phyloP scores from a whole-genome alignment of 2,888 invertebrate genomes.

The Andrena bicolor region DNA sequence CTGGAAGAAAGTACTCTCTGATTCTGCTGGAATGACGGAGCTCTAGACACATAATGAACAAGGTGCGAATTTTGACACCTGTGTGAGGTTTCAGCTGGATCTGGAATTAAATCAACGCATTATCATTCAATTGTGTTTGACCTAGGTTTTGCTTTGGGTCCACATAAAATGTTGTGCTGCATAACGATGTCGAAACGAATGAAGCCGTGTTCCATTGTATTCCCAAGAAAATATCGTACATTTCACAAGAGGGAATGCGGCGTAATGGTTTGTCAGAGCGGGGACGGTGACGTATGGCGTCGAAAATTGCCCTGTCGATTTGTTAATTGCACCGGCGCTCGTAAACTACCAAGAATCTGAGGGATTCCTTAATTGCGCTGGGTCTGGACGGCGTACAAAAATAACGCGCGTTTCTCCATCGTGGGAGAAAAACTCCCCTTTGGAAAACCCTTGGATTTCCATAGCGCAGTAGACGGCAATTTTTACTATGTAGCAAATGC shows the following conservation, averaged over 20 bases:
- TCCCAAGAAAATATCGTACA: neutral
- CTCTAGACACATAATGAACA: neutral
- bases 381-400: conserved; percentile 52
- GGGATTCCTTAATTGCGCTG: conserved; percentile 82
- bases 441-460: conserved; percentile 4
- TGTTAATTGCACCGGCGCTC: conserved; percentile 79
- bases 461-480: neutral
- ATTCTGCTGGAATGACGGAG: no score
- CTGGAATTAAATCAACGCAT: no score
- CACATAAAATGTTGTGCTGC: neutral
- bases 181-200: neutral
- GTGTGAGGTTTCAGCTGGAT: no score
- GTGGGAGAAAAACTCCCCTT: conserved; percentile 30
- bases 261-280: conserved; percentile 22
- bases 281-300: conserved; percentile 67
- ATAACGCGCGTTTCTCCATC: conserved; percentile 18
- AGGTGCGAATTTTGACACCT: neutral
- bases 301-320: conserved; percentile 80
- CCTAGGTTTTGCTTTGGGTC: neutral
- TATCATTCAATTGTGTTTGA: neutral
- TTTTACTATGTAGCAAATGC: neutral
- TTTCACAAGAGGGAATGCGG: conserved; percentile 11
- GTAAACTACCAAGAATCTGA: conserved; percentile 81
- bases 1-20: neutral
- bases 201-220: neutral